A percentile compares a stretch with the other conserved stretches of the same genome.
Conservation (phyloP, 2,113 vertebrate genomes). For the Sapayoa aenigma region DNA sequence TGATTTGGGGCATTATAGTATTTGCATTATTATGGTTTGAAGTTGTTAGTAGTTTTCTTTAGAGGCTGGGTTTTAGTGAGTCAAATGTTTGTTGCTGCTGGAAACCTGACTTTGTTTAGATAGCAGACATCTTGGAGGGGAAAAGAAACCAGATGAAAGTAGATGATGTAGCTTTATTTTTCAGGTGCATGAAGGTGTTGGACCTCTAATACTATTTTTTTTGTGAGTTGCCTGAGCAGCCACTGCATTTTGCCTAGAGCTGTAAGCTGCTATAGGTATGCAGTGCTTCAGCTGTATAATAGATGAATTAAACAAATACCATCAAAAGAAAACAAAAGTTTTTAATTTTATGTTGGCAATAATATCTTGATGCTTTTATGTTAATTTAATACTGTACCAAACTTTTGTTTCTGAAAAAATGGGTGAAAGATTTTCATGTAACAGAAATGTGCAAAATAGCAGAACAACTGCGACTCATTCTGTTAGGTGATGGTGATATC, state of each 20-base stretch:
- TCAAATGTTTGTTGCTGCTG: not conserved
- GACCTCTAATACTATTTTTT: not conserved
- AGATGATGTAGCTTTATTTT: not conserved
- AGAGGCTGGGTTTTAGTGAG: not conserved
- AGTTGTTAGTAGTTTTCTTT: constrained; percentile 1
- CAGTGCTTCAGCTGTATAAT: not conserved
- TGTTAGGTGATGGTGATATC: not conserved
- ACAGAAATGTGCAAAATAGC: not conserved
- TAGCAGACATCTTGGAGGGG: not conserved
- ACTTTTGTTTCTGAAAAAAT: not conserved
- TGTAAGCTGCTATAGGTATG: not conserved
- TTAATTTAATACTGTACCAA: not conserved
- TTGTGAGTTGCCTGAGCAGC: not conserved
- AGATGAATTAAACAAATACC: not conserved
- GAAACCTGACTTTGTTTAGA: not conserved
- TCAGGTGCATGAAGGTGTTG: not conserved
- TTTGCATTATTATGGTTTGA: constrained; percentile 13
- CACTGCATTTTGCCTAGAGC: not conserved
- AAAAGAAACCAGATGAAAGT: not conserved
- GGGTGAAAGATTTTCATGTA: not conserved
- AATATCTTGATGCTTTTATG: rapidly evolving
- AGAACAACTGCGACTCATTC: not conserved
- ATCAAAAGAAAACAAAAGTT: not conserved
- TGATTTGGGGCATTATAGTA: not conserved
- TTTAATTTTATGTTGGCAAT: not conserved